Evolutionary conservation across 1,140 invertebrate species (phyloP).

Genomic region (Zelostemma sp.): DNA sequence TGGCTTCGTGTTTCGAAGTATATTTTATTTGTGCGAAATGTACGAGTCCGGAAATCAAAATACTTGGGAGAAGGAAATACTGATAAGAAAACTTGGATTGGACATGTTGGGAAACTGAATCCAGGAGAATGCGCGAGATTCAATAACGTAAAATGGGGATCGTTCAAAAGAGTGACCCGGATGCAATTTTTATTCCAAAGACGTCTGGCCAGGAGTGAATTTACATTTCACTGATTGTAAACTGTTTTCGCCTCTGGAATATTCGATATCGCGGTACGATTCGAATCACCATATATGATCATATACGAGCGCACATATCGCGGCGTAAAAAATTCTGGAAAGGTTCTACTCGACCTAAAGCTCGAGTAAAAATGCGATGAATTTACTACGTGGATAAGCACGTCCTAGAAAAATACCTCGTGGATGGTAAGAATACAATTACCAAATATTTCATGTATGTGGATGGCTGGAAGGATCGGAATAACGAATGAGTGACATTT

Average conservation of each 20-base stretch:
- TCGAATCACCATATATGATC: too few relatives aligned
- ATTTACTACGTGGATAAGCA: neutral
- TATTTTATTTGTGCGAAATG: too few relatives aligned
- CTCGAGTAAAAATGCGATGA: neutral
- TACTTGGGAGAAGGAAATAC: neutral
- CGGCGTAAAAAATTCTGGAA: too few relatives aligned
- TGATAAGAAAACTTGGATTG: neutral
- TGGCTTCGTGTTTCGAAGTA: too few relatives aligned
- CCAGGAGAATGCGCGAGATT: neutral
- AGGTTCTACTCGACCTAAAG: neutral
- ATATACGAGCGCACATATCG: too few relatives aligned
- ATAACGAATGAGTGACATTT: conserved; percentile 8
- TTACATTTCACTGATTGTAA: neutral
- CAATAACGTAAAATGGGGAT: neutral
- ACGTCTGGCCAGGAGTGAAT: neutral
- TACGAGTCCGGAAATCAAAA: neutral
- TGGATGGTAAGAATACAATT: conserved; percentile 5
- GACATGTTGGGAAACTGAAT: neutral
- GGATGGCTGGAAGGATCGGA: conserved; percentile 6
- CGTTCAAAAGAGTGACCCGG: neutral
- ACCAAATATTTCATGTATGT: conserved; percentile 1
- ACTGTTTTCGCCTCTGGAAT: neutral
- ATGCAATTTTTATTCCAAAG: conserved; percentile 6
- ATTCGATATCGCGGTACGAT: neutral
- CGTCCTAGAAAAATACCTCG: neutral